These are phyloP conservation scores for Muscicapa comitata DNA, from an alignment of 2,797 vertebrate species.

Conservation along the genomic window DNA sequence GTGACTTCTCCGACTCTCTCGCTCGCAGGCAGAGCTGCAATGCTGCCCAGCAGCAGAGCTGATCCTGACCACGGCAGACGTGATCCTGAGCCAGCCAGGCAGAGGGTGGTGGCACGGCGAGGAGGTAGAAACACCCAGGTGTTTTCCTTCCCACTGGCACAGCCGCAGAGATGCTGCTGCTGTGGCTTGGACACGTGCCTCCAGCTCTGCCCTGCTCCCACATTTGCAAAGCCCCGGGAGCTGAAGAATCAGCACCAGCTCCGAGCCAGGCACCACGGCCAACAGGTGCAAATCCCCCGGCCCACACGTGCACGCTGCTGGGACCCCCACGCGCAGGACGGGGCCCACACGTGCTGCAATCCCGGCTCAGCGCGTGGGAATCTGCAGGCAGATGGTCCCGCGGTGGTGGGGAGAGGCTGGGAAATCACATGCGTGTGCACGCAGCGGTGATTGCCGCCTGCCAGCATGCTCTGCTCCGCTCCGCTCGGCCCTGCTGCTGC, in stretches of 20 bases:
- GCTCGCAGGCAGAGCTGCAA: background rate
- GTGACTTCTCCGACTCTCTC: background rate
- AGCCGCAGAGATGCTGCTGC: background rate
- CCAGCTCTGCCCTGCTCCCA: background rate
- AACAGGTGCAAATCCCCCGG: background rate
- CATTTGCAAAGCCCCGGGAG: background rate
- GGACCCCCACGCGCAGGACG: background rate
- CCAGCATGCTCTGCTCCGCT: background rate
- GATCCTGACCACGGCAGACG: background rate
- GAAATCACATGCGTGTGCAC: background rate
- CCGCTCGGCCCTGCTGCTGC: background rate
- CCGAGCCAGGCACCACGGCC: background rate
- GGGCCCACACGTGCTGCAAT: background rate
- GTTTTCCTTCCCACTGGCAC: background rate
- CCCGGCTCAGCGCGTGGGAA: background rate
- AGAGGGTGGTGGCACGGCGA: background rate
- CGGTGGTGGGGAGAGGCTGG: background rate
- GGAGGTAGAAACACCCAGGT: background rate
- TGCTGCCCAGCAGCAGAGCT: background rate
- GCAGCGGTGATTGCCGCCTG: background rate
- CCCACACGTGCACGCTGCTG: accelerated
- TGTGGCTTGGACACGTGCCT: background rate
- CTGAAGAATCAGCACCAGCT: background rate
- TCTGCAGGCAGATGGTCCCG: slow-evolving; percentile 1
- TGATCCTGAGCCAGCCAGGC: background rate